Conservation (phyloP, 2,888 invertebrate species). For the Lithophane semibrunnea region DNA sequence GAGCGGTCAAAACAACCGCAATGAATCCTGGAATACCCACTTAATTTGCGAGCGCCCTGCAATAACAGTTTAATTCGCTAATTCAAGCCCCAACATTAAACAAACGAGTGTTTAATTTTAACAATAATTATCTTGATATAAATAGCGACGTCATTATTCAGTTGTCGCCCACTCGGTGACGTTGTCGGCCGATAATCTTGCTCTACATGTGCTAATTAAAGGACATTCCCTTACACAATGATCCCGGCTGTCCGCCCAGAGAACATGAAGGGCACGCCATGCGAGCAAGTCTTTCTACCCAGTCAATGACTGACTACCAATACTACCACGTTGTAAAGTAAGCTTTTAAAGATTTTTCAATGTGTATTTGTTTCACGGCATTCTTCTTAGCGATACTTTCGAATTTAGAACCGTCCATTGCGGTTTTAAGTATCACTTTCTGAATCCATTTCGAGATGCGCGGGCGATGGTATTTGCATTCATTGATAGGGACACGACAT, state of each 20-base stretch:
- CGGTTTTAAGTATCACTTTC: conserved; percentile 41
- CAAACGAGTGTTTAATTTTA: conserved; percentile 64
- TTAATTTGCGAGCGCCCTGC: conserved; percentile 21
- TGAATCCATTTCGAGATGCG: conserved; percentile 3
- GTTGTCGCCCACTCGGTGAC: conserved; percentile 80
- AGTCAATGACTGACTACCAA: conserved; percentile 85
- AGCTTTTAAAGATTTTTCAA: conserved; percentile 82
- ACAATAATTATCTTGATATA: conserved; percentile 73
- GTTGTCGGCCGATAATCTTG: conserved; percentile 84
- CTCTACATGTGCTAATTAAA: conserved; percentile 89
- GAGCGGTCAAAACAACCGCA: conserved; percentile 13
- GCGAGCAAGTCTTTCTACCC: conserved; percentile 80
- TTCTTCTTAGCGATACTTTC: conserved; percentile 55
- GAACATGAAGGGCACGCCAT: conserved; percentile 80
- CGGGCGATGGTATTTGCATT: conserved; percentile 64
- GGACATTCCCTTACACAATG: conserved; percentile 85
- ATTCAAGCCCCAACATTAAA: conserved; percentile 34
- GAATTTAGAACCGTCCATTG: conserved; percentile 63
- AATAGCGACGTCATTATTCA: conserved; percentile 84
- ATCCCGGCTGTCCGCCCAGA: conserved; percentile 81
- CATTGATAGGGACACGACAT: conserved; percentile 46
- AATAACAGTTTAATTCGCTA: conserved; percentile 37
- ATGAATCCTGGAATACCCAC: conserved; percentile 12
- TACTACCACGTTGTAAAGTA: conserved; percentile 80
- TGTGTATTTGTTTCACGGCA: conserved; percentile 81